These are phyloP conservation scores for Pollachius pollachius DNA, from an alignment of 2,113 vertebrate genomes.

Conservation along the genomic window DNA sequence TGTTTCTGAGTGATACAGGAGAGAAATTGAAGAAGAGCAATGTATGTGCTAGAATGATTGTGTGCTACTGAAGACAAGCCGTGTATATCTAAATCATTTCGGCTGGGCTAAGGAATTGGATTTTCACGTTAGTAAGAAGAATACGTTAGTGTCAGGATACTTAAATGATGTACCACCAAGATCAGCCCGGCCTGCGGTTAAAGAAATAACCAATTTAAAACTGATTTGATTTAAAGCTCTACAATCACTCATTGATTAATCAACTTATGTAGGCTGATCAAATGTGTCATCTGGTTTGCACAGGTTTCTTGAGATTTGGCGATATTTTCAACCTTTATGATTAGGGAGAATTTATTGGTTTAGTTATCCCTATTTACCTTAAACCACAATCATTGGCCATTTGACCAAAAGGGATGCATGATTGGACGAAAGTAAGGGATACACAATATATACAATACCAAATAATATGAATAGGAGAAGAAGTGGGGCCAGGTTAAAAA, in stretches of 20 bases:
- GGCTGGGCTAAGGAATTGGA: too few relatives aligned
- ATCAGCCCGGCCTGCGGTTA: too few relatives aligned
- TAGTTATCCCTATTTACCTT: background rate
- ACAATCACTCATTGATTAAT: slow-evolving; percentile 13
- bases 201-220: background rate
- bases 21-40: too few relatives aligned
- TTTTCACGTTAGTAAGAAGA: too few relatives aligned
- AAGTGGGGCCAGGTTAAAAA: slow-evolving; percentile 63
- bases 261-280: background rate
- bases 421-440: slow-evolving; percentile 33
- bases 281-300: background rate
- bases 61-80: too few relatives aligned
- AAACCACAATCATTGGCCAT: slow-evolving; percentile 20
- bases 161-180: too few relatives aligned
- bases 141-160: too few relatives aligned
- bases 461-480: slow-evolving; percentile 74
- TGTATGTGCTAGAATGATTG: too few relatives aligned
- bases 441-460: slow-evolving; percentile 65
- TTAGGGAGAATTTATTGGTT: background rate
- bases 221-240: background rate
- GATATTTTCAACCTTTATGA: background rate
- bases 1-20: too few relatives aligned
- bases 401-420: slow-evolving; percentile 8
- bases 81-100: too few relatives aligned
- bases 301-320: too few relatives aligned